Percentiles rank a stretch among this genome's conserved stretches.
phyloP scores from a whole-genome alignment of 1,140 invertebrate species.

The Leptoteleia sp. region DNA sequence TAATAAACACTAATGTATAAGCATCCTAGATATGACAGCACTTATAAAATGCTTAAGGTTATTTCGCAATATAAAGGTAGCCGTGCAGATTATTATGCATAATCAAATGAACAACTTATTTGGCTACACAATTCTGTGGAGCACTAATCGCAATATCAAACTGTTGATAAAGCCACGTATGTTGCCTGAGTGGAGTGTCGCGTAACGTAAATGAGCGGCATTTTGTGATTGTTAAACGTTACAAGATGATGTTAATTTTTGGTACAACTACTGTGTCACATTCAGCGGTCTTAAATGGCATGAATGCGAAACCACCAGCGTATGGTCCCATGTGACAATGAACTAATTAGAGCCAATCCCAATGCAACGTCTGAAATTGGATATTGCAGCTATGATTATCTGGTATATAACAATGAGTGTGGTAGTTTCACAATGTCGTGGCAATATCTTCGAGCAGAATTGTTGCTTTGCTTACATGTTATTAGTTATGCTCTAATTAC shows the following conservation, averaged over 20 bases:
- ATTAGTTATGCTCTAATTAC: slow-evolving; percentile 13
- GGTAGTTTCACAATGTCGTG: slow-evolving; percentile 19
- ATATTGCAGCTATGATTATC: slow-evolving; percentile 40
- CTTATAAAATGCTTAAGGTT: too few relatives aligned
- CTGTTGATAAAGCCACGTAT: neutral
- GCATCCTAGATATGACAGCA: too few relatives aligned
- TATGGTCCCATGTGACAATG: slow-evolving; percentile 56
- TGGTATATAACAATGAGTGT: slow-evolving; percentile 25
- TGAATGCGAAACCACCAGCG: neutral
- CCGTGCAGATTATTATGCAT: too few relatives aligned
- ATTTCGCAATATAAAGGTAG: too few relatives aligned
- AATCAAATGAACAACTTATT: too few relatives aligned
- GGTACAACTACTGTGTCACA: slow-evolving; percentile 13
- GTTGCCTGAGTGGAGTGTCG: neutral
- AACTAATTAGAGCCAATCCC: slow-evolving; percentile 59
- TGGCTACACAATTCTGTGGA: neutral
- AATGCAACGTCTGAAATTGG: slow-evolving; percentile 42
- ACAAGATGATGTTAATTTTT: slow-evolving; percentile 19
- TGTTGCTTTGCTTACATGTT: slow-evolving; percentile 24
- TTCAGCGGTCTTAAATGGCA: slow-evolving; percentile 24
- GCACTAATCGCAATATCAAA: neutral
- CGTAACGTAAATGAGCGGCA: slow-evolving; percentile 4
- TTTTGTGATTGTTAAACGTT: slow-evolving; percentile 11
- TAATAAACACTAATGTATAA: too few relatives aligned
- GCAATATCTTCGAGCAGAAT: slow-evolving; percentile 19